Percentiles rank a stretch among this genome's conserved stretches.
Evolutionary conservation across 2,797 vertebrate species (phyloP).

Genomic region (Tolypeutes matacus): DNA sequence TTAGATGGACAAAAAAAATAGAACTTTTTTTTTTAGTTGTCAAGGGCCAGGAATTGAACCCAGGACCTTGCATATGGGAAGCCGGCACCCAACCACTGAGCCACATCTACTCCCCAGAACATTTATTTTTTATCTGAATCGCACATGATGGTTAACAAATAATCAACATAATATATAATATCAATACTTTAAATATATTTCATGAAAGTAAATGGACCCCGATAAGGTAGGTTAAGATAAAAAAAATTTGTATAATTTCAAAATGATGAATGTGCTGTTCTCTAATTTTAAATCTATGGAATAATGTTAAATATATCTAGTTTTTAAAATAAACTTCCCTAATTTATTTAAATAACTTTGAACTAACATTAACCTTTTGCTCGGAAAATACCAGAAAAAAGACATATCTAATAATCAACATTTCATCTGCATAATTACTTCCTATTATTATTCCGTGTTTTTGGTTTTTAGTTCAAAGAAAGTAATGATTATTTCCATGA

Average conservation of each 20-base stretch:
- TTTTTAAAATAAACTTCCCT: neutral
- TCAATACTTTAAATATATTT: neutral
- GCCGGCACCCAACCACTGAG: too few relatives aligned
- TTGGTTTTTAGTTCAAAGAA: neutral
- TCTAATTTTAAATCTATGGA: neutral
- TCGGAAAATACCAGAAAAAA: neutral
- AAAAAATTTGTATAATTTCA: neutral
- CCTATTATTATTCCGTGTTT: neutral
- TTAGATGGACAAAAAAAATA: neutral
- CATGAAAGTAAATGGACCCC: neutral
- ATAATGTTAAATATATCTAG: neutral
- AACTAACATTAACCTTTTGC: neutral
- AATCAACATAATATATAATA: neutral
- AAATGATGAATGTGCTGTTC: neutral
- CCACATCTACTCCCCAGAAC: neutral
- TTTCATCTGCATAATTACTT: neutral
- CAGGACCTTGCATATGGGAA: too few relatives aligned
- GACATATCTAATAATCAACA: neutral
- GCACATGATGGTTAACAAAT: neutral
- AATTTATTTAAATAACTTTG: conserved; percentile 1
- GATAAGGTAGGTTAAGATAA: neutral
- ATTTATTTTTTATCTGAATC: neutral
- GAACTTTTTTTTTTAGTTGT: too few relatives aligned
- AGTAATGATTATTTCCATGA: neutral
- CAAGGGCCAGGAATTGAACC: too few relatives aligned